Percentiles rank a stretch among this genome's conserved stretches.
phyloP scores from a whole-genome alignment of 92 coral and sea anemone genomes.

The Phymanthus crucifer region DNA sequence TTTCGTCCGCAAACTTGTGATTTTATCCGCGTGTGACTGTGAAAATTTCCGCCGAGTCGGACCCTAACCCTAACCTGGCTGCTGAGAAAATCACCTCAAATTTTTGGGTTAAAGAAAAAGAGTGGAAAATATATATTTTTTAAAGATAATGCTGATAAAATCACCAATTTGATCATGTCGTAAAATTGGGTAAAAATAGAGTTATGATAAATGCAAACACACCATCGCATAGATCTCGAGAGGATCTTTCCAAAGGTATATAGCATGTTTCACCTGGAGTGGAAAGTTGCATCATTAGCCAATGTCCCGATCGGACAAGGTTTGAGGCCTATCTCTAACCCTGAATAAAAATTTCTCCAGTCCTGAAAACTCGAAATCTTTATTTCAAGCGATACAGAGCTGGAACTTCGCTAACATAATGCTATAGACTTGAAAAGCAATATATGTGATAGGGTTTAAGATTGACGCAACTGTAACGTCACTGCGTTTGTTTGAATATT shows the following conservation, averaged over 20 bases:
- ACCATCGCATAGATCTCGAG: no score
- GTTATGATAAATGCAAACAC: background rate
- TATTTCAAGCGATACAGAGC: background rate
- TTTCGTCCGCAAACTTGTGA: no score
- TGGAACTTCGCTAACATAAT: background rate
- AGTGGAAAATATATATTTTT: no score
- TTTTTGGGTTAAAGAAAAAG: no score
- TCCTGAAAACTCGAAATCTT: background rate
- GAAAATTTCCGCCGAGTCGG: no score
- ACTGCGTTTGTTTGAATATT: background rate
- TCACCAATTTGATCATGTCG: slow-evolving; percentile 14
- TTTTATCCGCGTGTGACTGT: no score
- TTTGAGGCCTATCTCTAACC: background rate
- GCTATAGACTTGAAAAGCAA: slow-evolving; percentile 36
- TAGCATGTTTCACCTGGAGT: background rate
- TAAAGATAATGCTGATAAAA: slow-evolving; percentile 1
- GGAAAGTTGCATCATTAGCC: background rate
- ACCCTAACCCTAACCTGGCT: no score
- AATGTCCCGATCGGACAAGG: background rate
- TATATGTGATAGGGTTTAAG: slow-evolving; percentile 8
- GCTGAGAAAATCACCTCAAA: no score
- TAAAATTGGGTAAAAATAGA: background rate
- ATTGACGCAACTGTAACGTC: background rate
- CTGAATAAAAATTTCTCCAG: background rate
- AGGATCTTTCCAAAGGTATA: no score